Evolutionary conservation across 2,888 invertebrate species (phyloP).

Genomic region (Capitulum mitella): DNA sequence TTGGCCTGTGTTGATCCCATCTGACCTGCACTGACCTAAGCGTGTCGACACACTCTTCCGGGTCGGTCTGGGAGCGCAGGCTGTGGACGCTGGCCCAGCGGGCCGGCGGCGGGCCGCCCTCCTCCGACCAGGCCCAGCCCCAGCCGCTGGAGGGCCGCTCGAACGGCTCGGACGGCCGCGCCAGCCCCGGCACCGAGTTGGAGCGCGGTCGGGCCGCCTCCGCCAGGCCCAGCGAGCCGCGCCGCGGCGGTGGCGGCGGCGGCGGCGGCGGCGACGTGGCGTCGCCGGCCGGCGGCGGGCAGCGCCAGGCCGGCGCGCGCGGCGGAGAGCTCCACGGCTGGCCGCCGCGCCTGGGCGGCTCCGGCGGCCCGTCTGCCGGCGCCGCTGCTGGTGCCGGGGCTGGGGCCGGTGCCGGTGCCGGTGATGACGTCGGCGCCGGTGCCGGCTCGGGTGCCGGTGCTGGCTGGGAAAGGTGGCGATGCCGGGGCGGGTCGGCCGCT

Average conservation of each 20-base stretch:
- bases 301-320: neutral
- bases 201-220: neutral
- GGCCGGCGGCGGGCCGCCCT: neutral
- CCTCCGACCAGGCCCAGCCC: neutral
- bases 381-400: neutral
- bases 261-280: neutral
- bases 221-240: neutral
- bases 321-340: neutral
- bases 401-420: neutral
- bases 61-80: neutral
- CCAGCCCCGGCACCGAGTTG: neutral
- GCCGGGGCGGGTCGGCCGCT: no score
- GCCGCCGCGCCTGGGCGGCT: neutral
- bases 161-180: neutral
- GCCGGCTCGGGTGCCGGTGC: neutral
- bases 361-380: neutral
- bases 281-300: neutral
- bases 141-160: neutral
- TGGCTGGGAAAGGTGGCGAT: neutral
- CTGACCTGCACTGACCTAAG: constrained; percentile 16
- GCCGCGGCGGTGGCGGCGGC: neutral
- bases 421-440: neutral
- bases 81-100: neutral
- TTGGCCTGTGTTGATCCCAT: no score
- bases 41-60: neutral